Evolutionary conservation across 2,888 invertebrate species (phyloP), one percentile per base, ranked within the genome.

Genomic region (Tachina fera): DNA sequence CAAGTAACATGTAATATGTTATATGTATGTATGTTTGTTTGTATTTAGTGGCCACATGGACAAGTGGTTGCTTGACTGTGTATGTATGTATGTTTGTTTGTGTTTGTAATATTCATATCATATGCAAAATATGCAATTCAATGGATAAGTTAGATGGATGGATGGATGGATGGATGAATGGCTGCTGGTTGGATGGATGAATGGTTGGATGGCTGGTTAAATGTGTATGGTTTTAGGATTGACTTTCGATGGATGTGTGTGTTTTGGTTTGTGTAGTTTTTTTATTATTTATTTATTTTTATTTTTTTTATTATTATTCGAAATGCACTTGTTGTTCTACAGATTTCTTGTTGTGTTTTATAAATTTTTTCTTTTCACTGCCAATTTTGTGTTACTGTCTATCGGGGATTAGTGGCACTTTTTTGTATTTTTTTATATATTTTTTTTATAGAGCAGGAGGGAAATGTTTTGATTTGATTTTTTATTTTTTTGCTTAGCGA

Each of bases 51-150:
- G 68, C 78, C 60, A 47, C 58, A 63, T 61, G 70, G 49, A 43
- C 58, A 65, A 65, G 77, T 77, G 76, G 65, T 51, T 31, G 9
- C 13, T 31, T 74, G 16, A 6, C 60, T 49, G 11, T 39, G 3
- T 53, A n/a, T 11, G 9, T 58, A 3, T 72, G 45, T 63, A 63
- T 16, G 10, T 19, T 19, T 58, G 63, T 85, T 19, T 58, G 63
- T 85, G 39, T 56, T 74, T 77, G 67, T 61, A 72, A 81, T 71
- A 76, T 80, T 80, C 76, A 80, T 71, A 78, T 78, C 79, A 72
- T 83, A 86, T 86, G 86, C 79, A 86, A 83, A 84, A 80, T 83
- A 79, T 76, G 58, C 75, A 84, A 71, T 71, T 76, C 58, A 71
- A 71, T 65, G 70, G 71, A 39, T 74, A 19, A 31, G 74, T 65